phyloP scores from a whole-genome alignment of 2,888 invertebrate species.

The Rhyacophila evoluta region DNA sequence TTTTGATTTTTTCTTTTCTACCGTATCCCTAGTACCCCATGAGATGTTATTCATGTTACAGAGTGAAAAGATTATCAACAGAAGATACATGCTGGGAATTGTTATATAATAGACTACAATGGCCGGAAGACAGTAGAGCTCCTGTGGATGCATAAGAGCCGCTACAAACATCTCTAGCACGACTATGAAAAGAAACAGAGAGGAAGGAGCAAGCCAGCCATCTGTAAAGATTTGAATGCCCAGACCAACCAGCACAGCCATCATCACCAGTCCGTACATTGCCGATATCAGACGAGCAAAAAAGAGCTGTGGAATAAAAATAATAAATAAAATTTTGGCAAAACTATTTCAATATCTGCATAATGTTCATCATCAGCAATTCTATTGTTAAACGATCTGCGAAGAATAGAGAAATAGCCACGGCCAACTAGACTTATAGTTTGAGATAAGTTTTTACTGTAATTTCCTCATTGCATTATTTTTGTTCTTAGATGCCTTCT shows the following conservation, averaged over 20 bases:
- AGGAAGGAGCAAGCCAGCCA: constrained; percentile 84
- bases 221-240: constrained; percentile 82
- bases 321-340: too few relatives aligned
- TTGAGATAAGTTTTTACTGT: too few relatives aligned
- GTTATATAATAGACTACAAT: constrained; percentile 88
- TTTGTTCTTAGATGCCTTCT: too few relatives aligned
- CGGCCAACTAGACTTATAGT: too few relatives aligned
- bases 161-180: constrained; percentile 76
- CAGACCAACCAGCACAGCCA: constrained; percentile 86
- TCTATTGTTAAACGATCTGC: too few relatives aligned
- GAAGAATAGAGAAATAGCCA: too few relatives aligned
- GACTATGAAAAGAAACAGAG: constrained; percentile 84
- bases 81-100: constrained; percentile 94
- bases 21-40: constrained; percentile 93
- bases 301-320: constrained; percentile 67
- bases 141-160: constrained; percentile 83
- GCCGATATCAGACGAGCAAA: constrained; percentile 82
- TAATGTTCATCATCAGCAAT: too few relatives aligned
- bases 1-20: constrained; percentile 61
- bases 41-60: constrained; percentile 94
- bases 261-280: constrained; percentile 86
- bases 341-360: too few relatives aligned
- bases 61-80: constrained; percentile 90
- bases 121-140: constrained; percentile 80
- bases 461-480: too few relatives aligned